Conservation (phyloP, 92 coral and sea anemone genomes). For the Epizoanthus rinbou region DNA sequence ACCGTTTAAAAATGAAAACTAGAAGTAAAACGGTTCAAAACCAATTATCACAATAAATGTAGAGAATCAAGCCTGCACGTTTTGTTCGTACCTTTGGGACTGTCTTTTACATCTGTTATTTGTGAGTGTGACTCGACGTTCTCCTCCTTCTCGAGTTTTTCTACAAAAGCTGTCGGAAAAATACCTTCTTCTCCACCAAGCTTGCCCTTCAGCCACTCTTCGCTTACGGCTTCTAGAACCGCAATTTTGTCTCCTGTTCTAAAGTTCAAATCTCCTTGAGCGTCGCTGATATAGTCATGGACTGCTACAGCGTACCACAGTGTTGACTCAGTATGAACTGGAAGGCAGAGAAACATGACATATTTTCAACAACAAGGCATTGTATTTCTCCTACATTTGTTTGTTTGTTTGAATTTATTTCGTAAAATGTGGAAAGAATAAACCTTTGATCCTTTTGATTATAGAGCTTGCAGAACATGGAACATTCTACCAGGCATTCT, state of each 20-base stretch:
- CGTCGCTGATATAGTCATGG: constrained; percentile 76
- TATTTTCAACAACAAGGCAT: too few relatives aligned
- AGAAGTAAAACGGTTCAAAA: neutral
- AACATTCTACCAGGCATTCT: too few relatives aligned
- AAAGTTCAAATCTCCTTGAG: constrained; percentile 77
- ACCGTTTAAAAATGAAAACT: neutral
- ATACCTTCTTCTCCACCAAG: constrained; percentile 70
- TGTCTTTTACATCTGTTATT: neutral
- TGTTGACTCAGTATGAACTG: neutral
- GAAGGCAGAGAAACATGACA: neutral
- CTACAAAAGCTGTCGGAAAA: constrained; percentile 83
- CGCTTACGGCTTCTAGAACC: constrained; percentile 71
- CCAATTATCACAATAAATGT: neutral
- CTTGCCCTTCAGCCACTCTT: constrained; percentile 92
- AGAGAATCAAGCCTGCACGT: neutral
- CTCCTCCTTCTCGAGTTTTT: constrained; percentile 47
- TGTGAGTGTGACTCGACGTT: constrained; percentile 19
- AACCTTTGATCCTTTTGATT: too few relatives aligned
- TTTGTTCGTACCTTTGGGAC: constrained; percentile 6
- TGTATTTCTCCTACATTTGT: too few relatives aligned
- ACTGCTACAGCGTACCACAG: constrained; percentile 60
- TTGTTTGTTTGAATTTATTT: too few relatives aligned
- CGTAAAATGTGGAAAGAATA: too few relatives aligned
- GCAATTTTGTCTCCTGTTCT: constrained; percentile 72
- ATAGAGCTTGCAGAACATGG: too few relatives aligned